Conservation (phyloP, 2,797 vertebrate species). For the Meriones psammophilus region DNA sequence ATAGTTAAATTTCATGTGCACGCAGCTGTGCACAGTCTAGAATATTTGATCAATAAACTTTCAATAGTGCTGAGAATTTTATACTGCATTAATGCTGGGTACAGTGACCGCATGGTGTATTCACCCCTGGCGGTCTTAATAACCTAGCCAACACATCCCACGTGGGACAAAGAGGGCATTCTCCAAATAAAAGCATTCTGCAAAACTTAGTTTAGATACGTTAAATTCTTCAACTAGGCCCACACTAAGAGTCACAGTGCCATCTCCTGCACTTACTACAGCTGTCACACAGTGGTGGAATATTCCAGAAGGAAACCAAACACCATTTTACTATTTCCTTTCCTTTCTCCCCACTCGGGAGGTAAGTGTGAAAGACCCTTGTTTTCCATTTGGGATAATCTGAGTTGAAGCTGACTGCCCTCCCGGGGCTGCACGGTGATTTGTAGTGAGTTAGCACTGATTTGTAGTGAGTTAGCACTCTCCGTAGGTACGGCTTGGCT, state of each 20-base stretch:
- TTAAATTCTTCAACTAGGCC: constrained; percentile 11
- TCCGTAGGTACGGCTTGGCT: constrained; percentile 20
- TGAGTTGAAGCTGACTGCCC: constrained; percentile 48
- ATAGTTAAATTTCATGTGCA: constrained; percentile 47
- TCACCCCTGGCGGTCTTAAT: not conserved
- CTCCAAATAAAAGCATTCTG: constrained; percentile 29
- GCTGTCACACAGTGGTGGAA: not conserved
- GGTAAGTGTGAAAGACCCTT: not conserved
- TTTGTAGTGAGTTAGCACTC: constrained; percentile 52
- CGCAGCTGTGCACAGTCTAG: not conserved
- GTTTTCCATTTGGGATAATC: constrained; percentile 7
- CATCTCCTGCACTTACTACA: not conserved
- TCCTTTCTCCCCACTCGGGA: not conserved
- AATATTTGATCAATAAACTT: constrained; percentile 53
- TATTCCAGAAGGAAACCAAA: not conserved
- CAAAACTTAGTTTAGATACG: not conserved
- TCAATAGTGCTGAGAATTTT: constrained; percentile 45
- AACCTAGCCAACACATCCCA: constrained; percentile 10
- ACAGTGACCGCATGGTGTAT: not conserved
- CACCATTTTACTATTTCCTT: not conserved
- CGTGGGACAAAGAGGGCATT: not conserved
- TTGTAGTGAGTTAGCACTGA: constrained; percentile 53
- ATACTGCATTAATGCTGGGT: not conserved
- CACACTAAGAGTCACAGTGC: not conserved
- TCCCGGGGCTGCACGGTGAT: constrained; percentile 18